These are phyloP conservation scores for Andricus grossulariae DNA, from an alignment of 1,140 invertebrate species.

Conservation along the genomic window DNA sequence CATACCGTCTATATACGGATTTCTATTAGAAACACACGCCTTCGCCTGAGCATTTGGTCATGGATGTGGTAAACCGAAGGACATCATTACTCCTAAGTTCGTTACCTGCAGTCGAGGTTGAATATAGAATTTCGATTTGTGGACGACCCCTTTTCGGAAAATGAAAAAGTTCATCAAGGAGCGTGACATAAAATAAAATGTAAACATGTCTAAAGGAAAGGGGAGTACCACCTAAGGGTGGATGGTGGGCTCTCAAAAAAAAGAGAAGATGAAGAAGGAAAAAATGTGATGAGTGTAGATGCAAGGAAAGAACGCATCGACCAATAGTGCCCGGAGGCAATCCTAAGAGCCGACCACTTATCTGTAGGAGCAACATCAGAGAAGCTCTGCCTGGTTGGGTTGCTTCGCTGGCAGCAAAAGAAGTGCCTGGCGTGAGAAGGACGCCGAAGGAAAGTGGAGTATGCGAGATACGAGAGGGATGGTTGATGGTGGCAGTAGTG, in stretches of 20 bases:
- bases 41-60: too few relatives aligned
- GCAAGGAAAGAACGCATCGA: constrained; percentile 46
- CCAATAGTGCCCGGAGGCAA: constrained; percentile 57
- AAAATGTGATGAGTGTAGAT: constrained; percentile 36
- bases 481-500: constrained; percentile 53
- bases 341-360: constrained; percentile 67
- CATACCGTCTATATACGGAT: too few relatives aligned
- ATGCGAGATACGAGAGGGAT: constrained; percentile 58
- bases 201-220: constrained; percentile 48
- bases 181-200: constrained; percentile 65
- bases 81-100: neutral
- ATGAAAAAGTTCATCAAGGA: constrained; percentile 64
- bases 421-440: constrained; percentile 71
- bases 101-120: too few relatives aligned
- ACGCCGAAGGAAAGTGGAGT: constrained; percentile 68
- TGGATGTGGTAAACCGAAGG: neutral
- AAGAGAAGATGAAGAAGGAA: constrained; percentile 36
- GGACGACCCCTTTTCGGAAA: constrained; percentile 45
- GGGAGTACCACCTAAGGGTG: constrained; percentile 41
- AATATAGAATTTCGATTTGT: too few relatives aligned
- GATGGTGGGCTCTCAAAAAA: constrained; percentile 32
- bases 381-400: constrained; percentile 68
- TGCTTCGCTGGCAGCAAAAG: constrained; percentile 67
- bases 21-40: too few relatives aligned
- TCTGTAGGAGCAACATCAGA: constrained; percentile 73